Evolutionary conservation across 2,888 invertebrate species (phyloP).

Genomic region (Strigamia maritima): DNA sequence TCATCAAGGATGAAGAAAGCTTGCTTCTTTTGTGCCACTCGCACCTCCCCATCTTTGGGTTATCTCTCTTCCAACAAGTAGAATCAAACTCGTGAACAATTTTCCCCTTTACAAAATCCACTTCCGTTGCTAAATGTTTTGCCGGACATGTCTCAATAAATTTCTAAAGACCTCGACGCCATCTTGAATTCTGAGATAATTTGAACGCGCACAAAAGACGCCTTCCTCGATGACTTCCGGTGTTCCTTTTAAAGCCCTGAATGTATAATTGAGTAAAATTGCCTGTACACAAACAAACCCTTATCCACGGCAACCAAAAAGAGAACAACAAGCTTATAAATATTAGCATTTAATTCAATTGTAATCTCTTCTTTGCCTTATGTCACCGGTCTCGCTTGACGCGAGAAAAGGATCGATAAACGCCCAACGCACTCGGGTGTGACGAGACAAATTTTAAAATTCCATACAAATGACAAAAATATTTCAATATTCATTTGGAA

Average conservation of each 20-base stretch:
- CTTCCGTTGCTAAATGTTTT: neutral
- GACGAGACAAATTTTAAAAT: too few species aligned
- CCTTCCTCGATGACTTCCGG: neutral
- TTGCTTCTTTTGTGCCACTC: neutral
- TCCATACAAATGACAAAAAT: too few species aligned
- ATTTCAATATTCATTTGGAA: too few species aligned
- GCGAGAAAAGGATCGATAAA: too few species aligned
- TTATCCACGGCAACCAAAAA: neutral
- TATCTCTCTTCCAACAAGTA: neutral
- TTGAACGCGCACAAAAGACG: neutral
- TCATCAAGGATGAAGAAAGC: neutral
- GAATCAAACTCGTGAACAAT: neutral
- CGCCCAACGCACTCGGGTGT: too few species aligned
- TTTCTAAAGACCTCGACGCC: neutral
- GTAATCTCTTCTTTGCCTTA: neutral
- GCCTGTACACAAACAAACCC: neutral
- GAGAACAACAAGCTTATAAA: too few species aligned
- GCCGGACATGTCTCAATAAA: constrained; percentile 4
- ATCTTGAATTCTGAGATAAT: neutral
- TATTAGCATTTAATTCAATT: neutral
- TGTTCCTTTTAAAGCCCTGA: neutral
- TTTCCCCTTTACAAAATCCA: neutral
- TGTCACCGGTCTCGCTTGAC: too few species aligned
- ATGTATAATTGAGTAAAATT: neutral
- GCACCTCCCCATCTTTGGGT: neutral